Base-by-base conservation (phyloP, 2,888 invertebrate species). In the Tethea ocularis region DNA sequence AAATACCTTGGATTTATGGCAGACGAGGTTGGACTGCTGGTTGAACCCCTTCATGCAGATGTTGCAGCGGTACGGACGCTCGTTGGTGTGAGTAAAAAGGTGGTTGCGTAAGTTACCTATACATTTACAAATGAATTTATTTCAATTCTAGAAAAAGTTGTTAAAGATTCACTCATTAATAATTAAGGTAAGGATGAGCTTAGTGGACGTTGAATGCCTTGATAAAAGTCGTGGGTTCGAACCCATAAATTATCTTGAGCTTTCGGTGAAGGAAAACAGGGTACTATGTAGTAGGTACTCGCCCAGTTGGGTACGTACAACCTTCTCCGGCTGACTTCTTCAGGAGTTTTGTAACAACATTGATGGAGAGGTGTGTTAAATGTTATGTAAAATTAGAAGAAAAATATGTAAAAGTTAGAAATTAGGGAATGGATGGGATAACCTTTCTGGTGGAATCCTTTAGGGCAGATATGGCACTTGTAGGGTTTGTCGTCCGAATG, bases 401-500 rank as follows among this genome's bases (percentile, higher is more conserved):
- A 41, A 6, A 20, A 10, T 20, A 46, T n/a, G 6, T 4, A 15
- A 20, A 20, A 52, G 52, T 57, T 62, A 62, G 59, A 52, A 56
- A 56, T n/a, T 4, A 38, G n/a, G n/a, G 38, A 38, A 5, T 7
- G 61, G 15, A 6, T 20, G 54, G 58, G 57, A 67, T 24, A 75
- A 95, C 96, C 96, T 94, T 96, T 96, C 77, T 97, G 96, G 83
- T 96, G 96, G 83, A 97, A 97, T 68, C 96, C 96, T 83, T 96
- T 96, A 57, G 95, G 95, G 82, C 96, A 96, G 59, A 96, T 87
- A 77, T 95, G 95, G 75, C 96, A 97, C 64, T 93, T 94, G 85
- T 96, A 96, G 0, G 96, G 96, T 77, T 96, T 97, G 64, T 95
- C 93, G 54, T 95, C 95, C 11, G 95, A 95, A 79, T 97, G 96